Evolutionary conservation across 1,140 invertebrate genomes (phyloP).

Genomic region (Drosophila serrata): DNA sequence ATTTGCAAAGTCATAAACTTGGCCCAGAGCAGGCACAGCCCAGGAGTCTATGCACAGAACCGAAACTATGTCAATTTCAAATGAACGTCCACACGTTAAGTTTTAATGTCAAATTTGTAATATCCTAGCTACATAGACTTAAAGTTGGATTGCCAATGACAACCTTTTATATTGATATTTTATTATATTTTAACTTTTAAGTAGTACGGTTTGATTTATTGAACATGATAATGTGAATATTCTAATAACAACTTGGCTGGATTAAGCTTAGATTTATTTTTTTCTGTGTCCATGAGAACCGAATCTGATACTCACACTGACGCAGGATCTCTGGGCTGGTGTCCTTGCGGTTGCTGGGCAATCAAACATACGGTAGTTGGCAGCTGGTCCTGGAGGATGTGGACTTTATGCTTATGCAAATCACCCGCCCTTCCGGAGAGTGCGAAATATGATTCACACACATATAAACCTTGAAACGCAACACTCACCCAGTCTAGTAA

Average conservation of each 20-base stretch:
- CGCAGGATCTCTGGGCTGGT: conserved; percentile 15
- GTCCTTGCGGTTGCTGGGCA: conserved; percentile 40
- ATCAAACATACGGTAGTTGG: conserved; percentile 39
- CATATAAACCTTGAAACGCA: conserved; percentile 71
- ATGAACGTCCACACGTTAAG: not conserved
- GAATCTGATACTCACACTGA: not conserved
- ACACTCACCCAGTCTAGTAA: conserved; percentile 25
- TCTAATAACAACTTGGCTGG: too few relatives aligned
- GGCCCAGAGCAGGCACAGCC: conserved; percentile 27
- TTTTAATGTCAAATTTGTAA: not conserved
- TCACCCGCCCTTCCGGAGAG: conserved; percentile 69
- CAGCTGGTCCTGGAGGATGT: conserved; percentile 50
- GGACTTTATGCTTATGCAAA: conserved; percentile 82
- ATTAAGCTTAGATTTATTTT: not conserved
- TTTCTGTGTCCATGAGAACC: conserved; percentile 1
- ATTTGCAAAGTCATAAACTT: conserved; percentile 69
- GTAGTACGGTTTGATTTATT: too few relatives aligned
- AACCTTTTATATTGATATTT: too few relatives aligned
- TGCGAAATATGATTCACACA: conserved; percentile 73
- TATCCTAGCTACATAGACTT: too few relatives aligned
- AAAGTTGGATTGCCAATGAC: too few relatives aligned
- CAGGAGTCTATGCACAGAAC: conserved; percentile 12
- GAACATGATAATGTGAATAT: too few relatives aligned
- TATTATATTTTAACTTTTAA: too few relatives aligned
- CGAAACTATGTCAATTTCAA: conserved; percentile 2